Evolutionary conservation across 2,797 vertebrate genomes (phyloP), one percentile per base, ranked within the genome.

Genomic region (Acanthis flammea): DNA sequence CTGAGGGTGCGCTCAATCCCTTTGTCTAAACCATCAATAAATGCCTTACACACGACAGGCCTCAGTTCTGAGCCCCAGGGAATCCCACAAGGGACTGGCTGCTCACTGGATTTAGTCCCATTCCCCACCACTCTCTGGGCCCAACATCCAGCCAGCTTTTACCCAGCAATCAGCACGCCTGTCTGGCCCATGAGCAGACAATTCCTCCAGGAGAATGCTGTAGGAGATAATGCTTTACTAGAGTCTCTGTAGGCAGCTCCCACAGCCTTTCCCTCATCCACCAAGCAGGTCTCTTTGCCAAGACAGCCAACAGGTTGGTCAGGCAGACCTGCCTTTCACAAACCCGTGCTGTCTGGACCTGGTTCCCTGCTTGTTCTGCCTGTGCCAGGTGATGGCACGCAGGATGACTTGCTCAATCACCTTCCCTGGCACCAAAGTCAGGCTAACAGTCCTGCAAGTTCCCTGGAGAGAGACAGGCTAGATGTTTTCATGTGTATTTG

Each of bases 31-130:
- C 21, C 10, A 35, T 57, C 60, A 31, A 11, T 73, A 35, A 65
- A 57, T 54, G 24, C 5, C 24, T 41, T 41, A 35, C 8, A 12
- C 11, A 31, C 13, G 51, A 44, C 42, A 19, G 19, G 42, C 42
- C 42, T 19, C 42, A 44, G 11, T 31, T 23, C 12, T 62, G 67
- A 54, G 19, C 33, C 18, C 18, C 3, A 18, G 28, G 15, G 15
- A 72, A 7, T 12, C 41, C 19, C 41, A 28, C 41, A 15, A 12
- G 19, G 45, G 28, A 62, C 31, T 0, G 0, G 19, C 44, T 0
- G 2, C 39, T 33, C 48, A 30, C 30, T 65, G 42, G 35, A 30
- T 72, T 45, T 54, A n/a, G 28, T 33, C 33, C 33, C 28, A 47
- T 54, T 48, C 30, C 16, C 80, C 31, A 33, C 25, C 50, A 63